Percentiles rank a stretch among this genome's conserved stretches.
phyloP scores from a whole-genome alignment of 2,797 vertebrate species.

The Threskiornis aethiopicus region DNA sequence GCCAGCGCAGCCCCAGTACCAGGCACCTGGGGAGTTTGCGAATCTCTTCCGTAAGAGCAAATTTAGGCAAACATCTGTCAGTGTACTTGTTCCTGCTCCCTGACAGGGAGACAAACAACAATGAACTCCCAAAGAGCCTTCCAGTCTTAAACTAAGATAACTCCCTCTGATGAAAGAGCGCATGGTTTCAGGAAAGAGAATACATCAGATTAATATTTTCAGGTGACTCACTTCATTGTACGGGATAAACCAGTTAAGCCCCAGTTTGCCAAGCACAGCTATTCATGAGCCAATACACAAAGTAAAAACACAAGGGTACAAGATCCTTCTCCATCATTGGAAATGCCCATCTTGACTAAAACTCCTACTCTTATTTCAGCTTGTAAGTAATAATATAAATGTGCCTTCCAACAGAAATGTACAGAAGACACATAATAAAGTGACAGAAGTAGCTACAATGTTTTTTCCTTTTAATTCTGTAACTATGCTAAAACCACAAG shows the following conservation, averaged over 20 bases:
- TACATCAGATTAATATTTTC: neutral
- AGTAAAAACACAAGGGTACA: neutral
- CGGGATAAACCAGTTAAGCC: neutral
- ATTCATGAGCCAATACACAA: neutral
- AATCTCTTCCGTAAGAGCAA: neutral
- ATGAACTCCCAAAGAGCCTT: neutral
- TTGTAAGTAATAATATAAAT: accelerated
- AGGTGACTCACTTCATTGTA: neutral
- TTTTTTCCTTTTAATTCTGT: neutral
- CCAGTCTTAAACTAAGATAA: neutral
- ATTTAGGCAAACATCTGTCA: neutral
- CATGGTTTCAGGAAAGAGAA: neutral
- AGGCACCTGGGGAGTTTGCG: neutral
- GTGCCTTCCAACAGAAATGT: accelerated
- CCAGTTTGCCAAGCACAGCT: neutral
- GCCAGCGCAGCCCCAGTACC: neutral
- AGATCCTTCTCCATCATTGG: neutral
- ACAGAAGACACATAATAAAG: neutral
- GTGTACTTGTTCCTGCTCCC: neutral
- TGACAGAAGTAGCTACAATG: neutral
- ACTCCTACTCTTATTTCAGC: neutral
- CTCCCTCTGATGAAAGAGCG: neutral
- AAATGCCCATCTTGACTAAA: neutral
- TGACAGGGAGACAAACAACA: accelerated
- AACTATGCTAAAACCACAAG: neutral